Evolutionary conservation across 2,113 vertebrate genomes (phyloP).

Genomic region (Nicator chloris): DNA sequence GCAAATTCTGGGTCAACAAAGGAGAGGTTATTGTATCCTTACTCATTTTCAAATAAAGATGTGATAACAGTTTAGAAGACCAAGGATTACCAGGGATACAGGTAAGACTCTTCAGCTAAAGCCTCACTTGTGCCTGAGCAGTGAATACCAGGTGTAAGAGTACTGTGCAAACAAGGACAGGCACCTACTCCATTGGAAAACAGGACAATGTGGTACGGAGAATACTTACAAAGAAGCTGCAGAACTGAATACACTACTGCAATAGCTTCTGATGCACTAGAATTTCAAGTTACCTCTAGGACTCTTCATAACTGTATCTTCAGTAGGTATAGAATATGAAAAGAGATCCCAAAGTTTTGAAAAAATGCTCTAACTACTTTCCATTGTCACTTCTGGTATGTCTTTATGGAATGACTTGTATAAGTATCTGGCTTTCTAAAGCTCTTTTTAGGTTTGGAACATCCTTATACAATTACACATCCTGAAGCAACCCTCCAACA

Average conservation of each 20-base stretch:
- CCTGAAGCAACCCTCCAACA: background rate
- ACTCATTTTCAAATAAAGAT: background rate
- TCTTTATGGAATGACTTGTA: background rate
- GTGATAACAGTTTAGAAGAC: background rate
- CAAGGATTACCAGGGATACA: background rate
- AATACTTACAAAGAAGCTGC: background rate
- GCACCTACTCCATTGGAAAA: background rate
- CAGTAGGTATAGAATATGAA: background rate
- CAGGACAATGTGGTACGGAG: background rate
- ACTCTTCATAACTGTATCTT: background rate
- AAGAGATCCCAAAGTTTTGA: background rate
- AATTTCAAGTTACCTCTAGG: background rate
- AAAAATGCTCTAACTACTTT: background rate
- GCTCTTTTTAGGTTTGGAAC: background rate
- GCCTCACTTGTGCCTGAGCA: background rate
- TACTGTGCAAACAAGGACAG: background rate
- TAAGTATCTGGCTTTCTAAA: background rate
- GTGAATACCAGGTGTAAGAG: background rate
- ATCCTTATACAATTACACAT: background rate
- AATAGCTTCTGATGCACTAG: background rate
- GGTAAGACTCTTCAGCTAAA: background rate
- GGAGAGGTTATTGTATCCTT: background rate
- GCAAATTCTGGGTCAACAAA: background rate
- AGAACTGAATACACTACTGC: background rate
- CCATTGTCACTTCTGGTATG: background rate